Conservation (phyloP, 2,888 invertebrate species). For the Miltochrista miniata region DNA sequence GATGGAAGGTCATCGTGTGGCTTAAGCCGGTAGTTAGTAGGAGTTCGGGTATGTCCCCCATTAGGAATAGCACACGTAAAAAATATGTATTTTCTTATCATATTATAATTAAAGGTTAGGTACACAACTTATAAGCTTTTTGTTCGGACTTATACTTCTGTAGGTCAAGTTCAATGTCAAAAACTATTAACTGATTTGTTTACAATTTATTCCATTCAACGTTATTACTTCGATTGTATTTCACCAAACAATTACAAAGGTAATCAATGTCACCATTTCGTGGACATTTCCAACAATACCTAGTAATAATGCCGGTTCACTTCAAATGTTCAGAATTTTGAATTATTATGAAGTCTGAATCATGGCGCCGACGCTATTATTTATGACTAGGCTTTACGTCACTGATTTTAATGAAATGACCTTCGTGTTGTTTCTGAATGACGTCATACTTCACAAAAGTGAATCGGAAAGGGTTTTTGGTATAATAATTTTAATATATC, state of each 20-base stretch:
- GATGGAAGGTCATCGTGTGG: too few species aligned
- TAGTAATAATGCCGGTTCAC: constrained; percentile 25
- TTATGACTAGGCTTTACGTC: constrained; percentile 49
- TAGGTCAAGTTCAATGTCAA: background rate
- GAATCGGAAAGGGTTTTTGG: background rate
- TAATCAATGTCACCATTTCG: constrained; percentile 21
- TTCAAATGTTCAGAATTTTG: constrained; percentile 46
- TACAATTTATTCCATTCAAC: background rate
- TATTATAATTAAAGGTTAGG: too few species aligned
- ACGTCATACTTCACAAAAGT: constrained; percentile 23
- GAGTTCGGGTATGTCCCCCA: too few species aligned
- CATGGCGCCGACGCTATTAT: constrained; percentile 41
- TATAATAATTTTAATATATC: background rate
- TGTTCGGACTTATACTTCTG: background rate
- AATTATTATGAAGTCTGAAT: constrained; percentile 54
- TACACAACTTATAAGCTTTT: too few species aligned
- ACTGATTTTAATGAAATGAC: constrained; percentile 52
- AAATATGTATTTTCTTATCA: too few species aligned
- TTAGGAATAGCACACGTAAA: too few species aligned
- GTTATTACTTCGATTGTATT: background rate
- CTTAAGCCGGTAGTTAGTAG: too few species aligned
- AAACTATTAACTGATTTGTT: background rate
- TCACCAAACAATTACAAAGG: background rate
- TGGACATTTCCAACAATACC: constrained; percentile 8
- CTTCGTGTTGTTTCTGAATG: constrained; percentile 43